A percentile compares a stretch with the other conserved stretches of the same genome.
Evolutionary conservation across 2,888 invertebrate species (phyloP).

Genomic region (Ethmia dodecea): DNA sequence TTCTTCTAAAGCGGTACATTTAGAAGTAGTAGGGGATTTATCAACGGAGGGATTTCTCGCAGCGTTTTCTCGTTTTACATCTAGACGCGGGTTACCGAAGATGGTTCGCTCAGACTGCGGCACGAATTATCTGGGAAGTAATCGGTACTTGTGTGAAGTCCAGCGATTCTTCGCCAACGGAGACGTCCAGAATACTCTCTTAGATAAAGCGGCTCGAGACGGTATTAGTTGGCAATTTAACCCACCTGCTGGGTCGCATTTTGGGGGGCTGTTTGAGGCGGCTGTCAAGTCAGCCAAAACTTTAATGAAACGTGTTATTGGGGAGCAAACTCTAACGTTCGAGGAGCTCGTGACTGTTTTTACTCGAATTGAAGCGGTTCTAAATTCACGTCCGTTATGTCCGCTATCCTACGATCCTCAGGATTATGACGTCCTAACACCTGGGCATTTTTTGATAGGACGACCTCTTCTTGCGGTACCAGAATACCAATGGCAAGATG

Average conservation of each 20-base stretch:
- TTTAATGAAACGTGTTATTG: conserved; percentile 11
- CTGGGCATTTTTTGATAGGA: conserved; percentile 16
- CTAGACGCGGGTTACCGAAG: conserved; percentile 12
- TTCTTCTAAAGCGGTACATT: conserved; percentile 21
- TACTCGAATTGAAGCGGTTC: conserved; percentile 11
- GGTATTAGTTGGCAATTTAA: conserved; percentile 9
- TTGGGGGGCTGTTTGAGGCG: conserved; percentile 18
- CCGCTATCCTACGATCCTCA: conserved; percentile 12
- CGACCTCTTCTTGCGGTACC: conserved; percentile 7
- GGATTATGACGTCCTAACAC: conserved; percentile 3
- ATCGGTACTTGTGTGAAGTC: too few species aligned
- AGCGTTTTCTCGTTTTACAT: conserved; percentile 12
- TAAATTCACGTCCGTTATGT: conserved; percentile 14
- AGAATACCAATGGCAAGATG: conserved; percentile 7
- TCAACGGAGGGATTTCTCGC: conserved; percentile 12
- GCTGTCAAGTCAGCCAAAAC: conserved; percentile 17
- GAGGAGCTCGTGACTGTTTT: conserved; percentile 19
- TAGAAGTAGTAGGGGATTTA: conserved; percentile 11
- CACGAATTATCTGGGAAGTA: too few species aligned
- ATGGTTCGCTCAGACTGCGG: conserved; percentile 14
- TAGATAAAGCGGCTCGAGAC: too few species aligned
- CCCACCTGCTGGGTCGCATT: conserved; percentile 8
- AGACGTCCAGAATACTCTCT: too few species aligned
- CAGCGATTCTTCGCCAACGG: too few species aligned
- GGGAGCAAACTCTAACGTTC: conserved; percentile 11